Evolutionary conservation across 2,888 invertebrate species (phyloP).

Genomic region (Linnaemya tessellans): DNA sequence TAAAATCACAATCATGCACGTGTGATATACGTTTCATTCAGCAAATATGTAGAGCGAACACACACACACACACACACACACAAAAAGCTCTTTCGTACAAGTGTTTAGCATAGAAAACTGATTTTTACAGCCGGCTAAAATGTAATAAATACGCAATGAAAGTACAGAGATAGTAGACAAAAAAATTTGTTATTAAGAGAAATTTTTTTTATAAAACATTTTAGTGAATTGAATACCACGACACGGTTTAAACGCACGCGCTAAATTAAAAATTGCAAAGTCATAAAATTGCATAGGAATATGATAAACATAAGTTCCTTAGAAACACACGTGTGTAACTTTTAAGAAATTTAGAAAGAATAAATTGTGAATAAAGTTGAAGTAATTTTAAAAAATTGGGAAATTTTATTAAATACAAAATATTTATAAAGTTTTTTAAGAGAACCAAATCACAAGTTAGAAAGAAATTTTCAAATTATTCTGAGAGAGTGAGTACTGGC

Average conservation of each 20-base stretch:
- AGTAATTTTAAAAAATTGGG: constrained; percentile 52
- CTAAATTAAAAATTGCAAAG: neutral
- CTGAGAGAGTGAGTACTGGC: neutral
- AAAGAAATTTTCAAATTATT: neutral
- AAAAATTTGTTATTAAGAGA: constrained; percentile 30
- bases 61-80: no score
- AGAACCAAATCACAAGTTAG: neutral
- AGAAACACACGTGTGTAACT: constrained; percentile 30
- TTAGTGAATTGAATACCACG: constrained; percentile 45
- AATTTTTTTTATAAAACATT: constrained; percentile 11
- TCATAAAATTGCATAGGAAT: constrained; percentile 11
- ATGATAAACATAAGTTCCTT: neutral
- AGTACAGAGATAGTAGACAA: neutral
- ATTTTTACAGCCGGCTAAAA: constrained; percentile 1
- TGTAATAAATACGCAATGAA: neutral
- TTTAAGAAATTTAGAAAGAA: neutral
- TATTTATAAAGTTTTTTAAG: neutral
- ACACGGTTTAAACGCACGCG: constrained; percentile 45
- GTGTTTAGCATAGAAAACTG: no score
- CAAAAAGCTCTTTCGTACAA: no score
- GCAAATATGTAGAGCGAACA: neutral
- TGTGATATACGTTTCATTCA: neutral
- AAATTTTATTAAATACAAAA: constrained; percentile 23
- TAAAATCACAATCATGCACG: no score
- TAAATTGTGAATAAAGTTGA: neutral